Percentiles rank a stretch among this genome's conserved stretches.
These are phyloP conservation scores for Chloroclysta siterata DNA, from an alignment of 2,888 invertebrate genomes.

Conservation along the genomic window DNA sequence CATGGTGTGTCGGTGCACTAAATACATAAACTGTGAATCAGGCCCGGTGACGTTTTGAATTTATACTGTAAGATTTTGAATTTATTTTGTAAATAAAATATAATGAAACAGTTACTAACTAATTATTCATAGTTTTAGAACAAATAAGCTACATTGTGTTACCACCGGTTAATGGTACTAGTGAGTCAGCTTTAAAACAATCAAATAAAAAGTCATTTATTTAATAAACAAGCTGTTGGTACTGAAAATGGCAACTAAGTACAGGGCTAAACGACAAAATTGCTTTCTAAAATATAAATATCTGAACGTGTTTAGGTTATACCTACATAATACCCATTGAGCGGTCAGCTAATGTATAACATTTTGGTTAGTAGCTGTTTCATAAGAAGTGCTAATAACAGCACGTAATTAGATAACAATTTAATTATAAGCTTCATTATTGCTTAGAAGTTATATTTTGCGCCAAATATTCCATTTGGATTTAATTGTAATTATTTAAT, in stretches of 20 bases:
- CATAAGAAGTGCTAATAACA: not conserved
- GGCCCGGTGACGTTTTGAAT: not conserved
- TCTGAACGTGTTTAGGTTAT: not conserved
- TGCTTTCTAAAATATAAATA: too few species aligned
- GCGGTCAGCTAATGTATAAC: too few species aligned
- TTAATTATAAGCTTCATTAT: slow-evolving; percentile 34
- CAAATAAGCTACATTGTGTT: not conserved
- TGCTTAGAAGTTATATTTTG: slow-evolving; percentile 45
- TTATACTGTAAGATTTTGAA: slow-evolving; percentile 14
- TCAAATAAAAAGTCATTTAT: not conserved
- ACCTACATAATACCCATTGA: too few species aligned
- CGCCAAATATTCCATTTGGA: slow-evolving; percentile 58
- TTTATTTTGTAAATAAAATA: slow-evolving; percentile 16
- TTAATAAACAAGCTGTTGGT: too few species aligned
- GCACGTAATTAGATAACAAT: slow-evolving; percentile 27
- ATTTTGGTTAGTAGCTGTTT: slow-evolving; percentile 11
- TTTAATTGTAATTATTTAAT: slow-evolving; percentile 48
- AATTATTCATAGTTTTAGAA: too few species aligned
- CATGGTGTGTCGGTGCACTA: slow-evolving; percentile 1
- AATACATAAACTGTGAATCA: not conserved
- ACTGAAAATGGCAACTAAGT: too few species aligned
- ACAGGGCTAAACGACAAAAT: too few species aligned
- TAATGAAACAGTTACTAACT: slow-evolving; percentile 16
- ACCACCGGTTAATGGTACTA: slow-evolving; percentile 19
- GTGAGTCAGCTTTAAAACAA: not conserved